Evolutionary conservation across 1,140 invertebrate genomes (phyloP).

Genomic region (Phortica variegata): DNA sequence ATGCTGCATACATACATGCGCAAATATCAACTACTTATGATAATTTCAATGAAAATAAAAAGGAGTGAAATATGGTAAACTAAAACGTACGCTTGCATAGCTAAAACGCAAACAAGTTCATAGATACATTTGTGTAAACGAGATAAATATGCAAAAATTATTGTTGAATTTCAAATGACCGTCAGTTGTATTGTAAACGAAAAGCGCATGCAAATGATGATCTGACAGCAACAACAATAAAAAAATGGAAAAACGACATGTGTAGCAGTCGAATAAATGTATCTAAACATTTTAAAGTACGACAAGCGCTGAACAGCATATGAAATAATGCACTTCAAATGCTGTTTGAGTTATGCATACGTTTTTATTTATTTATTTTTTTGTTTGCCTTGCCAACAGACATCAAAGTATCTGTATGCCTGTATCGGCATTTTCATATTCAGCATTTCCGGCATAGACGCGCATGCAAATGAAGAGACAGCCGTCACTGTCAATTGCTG

Average conservation of each 20-base stretch:
- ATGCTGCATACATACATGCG: not conserved
- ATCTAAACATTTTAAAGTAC: slow-evolving; percentile 47
- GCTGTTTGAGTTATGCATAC: no score
- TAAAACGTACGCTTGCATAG: slow-evolving; percentile 23
- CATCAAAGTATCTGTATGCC: no score
- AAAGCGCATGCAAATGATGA: slow-evolving; percentile 43
- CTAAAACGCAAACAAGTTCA: slow-evolving; percentile 18
- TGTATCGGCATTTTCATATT: no score
- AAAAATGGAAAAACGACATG: no score
- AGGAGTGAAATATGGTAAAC: slow-evolving; percentile 23
- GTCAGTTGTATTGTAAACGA: slow-evolving; percentile 17
- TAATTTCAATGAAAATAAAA: slow-evolving; percentile 30
- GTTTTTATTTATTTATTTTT: no score
- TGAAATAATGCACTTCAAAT: slow-evolving; percentile 44
- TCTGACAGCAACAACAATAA: slow-evolving; percentile 6
- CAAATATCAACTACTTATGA: slow-evolving; percentile 35
- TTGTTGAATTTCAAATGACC: slow-evolving; percentile 49
- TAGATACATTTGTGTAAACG: slow-evolving; percentile 8
- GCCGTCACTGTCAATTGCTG: no score
- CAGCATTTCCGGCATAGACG: no score
- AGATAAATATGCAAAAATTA: slow-evolving; percentile 48
- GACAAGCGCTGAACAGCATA: slow-evolving; percentile 40
- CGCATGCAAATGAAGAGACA: no score
- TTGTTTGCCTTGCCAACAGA: no score
- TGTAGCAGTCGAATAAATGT: slow-evolving; percentile 24